Evolutionary conservation across 2,797 vertebrate genomes (phyloP).

Genomic region (Tinamus major): DNA sequence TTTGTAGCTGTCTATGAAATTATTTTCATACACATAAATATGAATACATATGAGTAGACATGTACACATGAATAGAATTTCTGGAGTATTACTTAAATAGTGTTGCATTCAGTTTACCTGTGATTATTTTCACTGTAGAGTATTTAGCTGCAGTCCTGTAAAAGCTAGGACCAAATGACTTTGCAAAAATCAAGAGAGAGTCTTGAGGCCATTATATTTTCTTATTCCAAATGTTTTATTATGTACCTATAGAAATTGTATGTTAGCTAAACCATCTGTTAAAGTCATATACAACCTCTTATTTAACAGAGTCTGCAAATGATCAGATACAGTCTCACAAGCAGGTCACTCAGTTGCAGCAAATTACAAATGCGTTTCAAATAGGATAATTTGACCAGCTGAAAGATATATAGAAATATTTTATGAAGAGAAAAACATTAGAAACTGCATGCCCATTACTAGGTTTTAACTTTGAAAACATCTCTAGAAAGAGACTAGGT

Average conservation of each 20-base stretch:
- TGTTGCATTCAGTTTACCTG: slow-evolving; percentile 13
- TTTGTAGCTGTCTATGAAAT: slow-evolving; percentile 5
- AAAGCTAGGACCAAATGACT: slow-evolving; percentile 51
- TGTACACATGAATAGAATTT: background rate
- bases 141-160: slow-evolving; percentile 23
- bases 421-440: slow-evolving; percentile 61
- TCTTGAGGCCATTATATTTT: slow-evolving; percentile 55
- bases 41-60: too few species aligned
- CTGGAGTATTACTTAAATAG: background rate
- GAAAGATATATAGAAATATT: slow-evolving; percentile 65
- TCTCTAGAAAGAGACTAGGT: slow-evolving; percentile 24
- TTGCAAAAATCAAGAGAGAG: slow-evolving; percentile 56
- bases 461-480: slow-evolving; percentile 57
- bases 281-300: slow-evolving; percentile 66
- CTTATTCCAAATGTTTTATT: slow-evolving; percentile 70
- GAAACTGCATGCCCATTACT: slow-evolving; percentile 45
- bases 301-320: slow-evolving; percentile 73
- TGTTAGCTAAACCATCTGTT: slow-evolving; percentile 75
- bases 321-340: slow-evolving; percentile 60
- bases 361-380: slow-evolving; percentile 62
- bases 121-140: background rate
- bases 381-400: slow-evolving; percentile 70
- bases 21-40: background rate
- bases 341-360: slow-evolving; percentile 66
- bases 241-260: slow-evolving; percentile 75